Evolutionary conservation across 2,888 invertebrate genomes (phyloP).

Genomic region (Aethes cnicana): DNA sequence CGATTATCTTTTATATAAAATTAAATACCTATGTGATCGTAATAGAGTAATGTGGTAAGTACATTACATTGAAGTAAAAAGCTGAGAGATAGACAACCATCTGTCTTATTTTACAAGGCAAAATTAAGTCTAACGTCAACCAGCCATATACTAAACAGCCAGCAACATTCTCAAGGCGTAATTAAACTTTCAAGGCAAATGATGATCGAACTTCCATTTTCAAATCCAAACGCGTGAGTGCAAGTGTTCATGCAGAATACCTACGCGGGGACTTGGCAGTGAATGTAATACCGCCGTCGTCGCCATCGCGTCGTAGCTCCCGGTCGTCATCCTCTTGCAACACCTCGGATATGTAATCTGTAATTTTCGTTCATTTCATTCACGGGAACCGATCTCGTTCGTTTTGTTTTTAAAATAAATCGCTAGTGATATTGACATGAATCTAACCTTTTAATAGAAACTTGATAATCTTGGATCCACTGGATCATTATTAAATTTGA

Average conservation of each 20-base stretch:
- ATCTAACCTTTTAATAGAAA: too few species aligned
- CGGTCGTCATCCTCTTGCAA: slow-evolving; percentile 84
- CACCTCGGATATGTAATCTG: slow-evolving; percentile 93
- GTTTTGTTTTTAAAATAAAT: slow-evolving; percentile 25
- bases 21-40: too few species aligned
- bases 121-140: too few species aligned
- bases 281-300: slow-evolving; percentile 94
- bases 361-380: slow-evolving; percentile 32
- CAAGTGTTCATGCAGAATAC: slow-evolving; percentile 78
- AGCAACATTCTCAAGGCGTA: too few species aligned
- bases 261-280: slow-evolving; percentile 94
- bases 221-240: slow-evolving; percentile 64
- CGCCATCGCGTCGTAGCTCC: slow-evolving; percentile 82
- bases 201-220: slow-evolving; percentile 38
- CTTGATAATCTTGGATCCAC: too few species aligned
- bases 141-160: too few species aligned
- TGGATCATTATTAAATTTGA: not conserved
- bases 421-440: not conserved
- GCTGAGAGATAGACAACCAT: too few species aligned
- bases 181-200: slow-evolving; percentile 3
- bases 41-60: too few species aligned
- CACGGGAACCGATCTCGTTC: not conserved
- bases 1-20: too few species aligned
- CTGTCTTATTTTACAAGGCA: too few species aligned
- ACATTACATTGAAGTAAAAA: too few species aligned